Evolutionary conservation across 2,888 invertebrate genomes (phyloP).

Genomic region (Eilema griseolum): DNA sequence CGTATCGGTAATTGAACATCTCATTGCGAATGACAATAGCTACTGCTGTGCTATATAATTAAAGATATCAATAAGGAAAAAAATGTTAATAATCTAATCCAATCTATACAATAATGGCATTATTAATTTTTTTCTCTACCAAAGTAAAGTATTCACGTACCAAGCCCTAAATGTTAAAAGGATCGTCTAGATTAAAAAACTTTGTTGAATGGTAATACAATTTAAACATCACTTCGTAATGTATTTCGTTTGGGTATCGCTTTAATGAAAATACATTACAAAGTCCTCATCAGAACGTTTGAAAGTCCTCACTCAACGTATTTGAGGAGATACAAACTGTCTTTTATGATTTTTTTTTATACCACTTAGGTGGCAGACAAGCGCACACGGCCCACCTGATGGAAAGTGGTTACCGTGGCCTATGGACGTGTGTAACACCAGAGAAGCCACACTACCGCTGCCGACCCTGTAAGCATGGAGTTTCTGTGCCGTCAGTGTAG

Average conservation of each 20-base stretch:
- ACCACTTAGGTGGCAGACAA: too few species aligned
- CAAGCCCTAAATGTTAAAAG: neutral
- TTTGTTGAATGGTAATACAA: neutral
- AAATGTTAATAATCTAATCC: too few species aligned
- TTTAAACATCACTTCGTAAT: neutral
- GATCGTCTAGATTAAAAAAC: neutral
- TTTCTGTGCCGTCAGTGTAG: too few species aligned
- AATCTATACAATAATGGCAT: neutral
- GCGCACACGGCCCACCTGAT: too few species aligned
- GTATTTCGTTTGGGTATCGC: neutral
- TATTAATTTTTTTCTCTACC: neutral
- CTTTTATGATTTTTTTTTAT: too few species aligned
- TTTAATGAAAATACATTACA: neutral
- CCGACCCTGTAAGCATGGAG: too few species aligned
- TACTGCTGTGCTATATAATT: too few species aligned
- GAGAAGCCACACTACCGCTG: too few species aligned
- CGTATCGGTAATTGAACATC: neutral
- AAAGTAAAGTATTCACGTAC: neutral
- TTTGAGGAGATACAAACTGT: neutral
- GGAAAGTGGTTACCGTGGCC: too few species aligned
- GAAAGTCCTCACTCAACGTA: neutral
- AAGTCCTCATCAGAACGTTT: neutral
- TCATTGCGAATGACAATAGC: neutral
- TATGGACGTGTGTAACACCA: too few species aligned
- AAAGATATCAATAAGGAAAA: too few species aligned